These are phyloP conservation scores for Xenops minutus DNA, from an alignment of 2,797 vertebrate species.

Conservation along the genomic window DNA sequence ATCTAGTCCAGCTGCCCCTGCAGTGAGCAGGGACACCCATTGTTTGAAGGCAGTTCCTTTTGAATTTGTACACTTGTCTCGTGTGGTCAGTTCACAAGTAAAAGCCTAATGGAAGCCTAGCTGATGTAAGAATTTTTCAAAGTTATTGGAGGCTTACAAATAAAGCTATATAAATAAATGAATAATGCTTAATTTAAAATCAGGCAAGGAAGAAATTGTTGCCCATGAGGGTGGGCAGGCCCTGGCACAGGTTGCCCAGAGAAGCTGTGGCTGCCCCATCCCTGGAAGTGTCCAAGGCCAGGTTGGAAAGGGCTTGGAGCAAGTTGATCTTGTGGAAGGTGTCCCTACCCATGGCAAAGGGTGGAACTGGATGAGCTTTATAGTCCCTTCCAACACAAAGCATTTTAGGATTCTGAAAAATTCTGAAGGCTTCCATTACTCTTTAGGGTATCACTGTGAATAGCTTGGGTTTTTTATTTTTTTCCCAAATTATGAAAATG, in stretches of 20 bases:
- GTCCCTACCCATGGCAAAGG: accelerated
- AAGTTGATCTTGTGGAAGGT: accelerated
- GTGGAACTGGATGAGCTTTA: neutral
- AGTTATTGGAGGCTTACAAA: neutral
- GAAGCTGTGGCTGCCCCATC: neutral
- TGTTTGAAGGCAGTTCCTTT: neutral
- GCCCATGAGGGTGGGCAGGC: accelerated
- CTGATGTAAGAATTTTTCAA: neutral
- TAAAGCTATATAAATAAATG: too few species aligned
- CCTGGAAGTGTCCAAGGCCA: neutral
- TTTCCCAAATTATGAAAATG: neutral
- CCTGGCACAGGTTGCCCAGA: accelerated
- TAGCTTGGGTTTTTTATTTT: neutral
- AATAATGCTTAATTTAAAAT: neutral
- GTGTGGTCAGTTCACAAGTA: neutral
- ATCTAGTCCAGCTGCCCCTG: neutral
- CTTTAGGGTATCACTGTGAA: neutral
- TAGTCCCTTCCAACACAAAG: neutral
- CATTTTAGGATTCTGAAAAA: neutral
- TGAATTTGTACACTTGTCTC: neutral
- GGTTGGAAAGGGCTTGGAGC: accelerated
- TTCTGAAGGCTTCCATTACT: neutral
- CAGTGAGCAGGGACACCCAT: neutral
- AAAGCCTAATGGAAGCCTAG: neutral
- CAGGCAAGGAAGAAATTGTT: neutral